phyloP scores from a whole-genome alignment of 2,888 invertebrate genomes.

The Drosophila acutilabella region DNA sequence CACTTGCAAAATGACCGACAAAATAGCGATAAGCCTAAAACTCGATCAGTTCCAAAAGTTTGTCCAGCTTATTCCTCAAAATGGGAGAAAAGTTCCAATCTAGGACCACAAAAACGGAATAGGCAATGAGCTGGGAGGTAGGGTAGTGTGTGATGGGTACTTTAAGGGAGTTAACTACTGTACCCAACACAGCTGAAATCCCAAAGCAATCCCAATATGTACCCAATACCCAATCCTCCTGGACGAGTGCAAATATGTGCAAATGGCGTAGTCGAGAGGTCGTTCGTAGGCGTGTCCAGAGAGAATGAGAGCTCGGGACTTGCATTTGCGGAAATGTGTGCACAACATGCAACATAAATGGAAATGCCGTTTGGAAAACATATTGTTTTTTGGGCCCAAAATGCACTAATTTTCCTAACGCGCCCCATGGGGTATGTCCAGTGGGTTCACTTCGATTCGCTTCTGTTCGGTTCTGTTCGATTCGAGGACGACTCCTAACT shows the following conservation, averaged over 20 bases:
- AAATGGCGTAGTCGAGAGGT: conserved; percentile 46
- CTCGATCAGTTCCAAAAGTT: conserved; percentile 46
- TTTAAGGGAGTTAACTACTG: background rate
- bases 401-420: conserved; percentile 79
- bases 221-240: conserved; percentile 30
- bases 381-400: conserved; percentile 80
- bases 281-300: conserved; percentile 29
- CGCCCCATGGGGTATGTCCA: conserved; percentile 59
- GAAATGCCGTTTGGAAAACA: conserved; percentile 80
- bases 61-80: conserved; percentile 29
- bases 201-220: conserved; percentile 56
- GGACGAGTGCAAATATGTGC: conserved; percentile 63
- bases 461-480: background rate
- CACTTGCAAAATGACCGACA: conserved; percentile 34
- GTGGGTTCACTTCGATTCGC: background rate
- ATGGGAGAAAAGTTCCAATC: conserved; percentile 60
- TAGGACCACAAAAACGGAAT: conserved; percentile 60
- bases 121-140: conserved; percentile 37
- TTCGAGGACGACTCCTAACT: background rate
- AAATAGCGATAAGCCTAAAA: conserved; percentile 36
- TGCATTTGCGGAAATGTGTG: conserved; percentile 81
- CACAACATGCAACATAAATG: conserved; percentile 80
- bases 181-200: conserved; percentile 17
- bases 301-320: background rate
- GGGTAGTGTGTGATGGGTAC: background rate